Evolutionary conservation across 2,888 invertebrate species (phyloP).

Genomic region (Brachyopa scutellaris): DNA sequence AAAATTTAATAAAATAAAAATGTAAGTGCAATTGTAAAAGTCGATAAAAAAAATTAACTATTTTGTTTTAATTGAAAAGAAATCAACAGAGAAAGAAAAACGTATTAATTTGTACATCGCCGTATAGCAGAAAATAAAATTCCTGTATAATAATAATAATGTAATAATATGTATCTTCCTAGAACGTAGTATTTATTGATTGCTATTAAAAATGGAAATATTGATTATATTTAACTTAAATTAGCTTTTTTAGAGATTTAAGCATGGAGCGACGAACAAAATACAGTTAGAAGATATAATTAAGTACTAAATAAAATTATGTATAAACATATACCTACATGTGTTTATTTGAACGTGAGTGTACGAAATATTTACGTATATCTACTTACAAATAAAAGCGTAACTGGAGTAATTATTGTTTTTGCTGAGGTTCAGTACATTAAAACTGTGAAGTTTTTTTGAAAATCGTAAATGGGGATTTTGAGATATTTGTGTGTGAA

Average conservation of each 20-base stretch:
- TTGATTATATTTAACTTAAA: constrained; percentile 57
- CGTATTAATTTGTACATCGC: constrained; percentile 12
- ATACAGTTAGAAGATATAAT: constrained; percentile 18
- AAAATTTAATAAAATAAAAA: background rate
- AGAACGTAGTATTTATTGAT: constrained; percentile 70
- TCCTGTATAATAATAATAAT: constrained; percentile 59
- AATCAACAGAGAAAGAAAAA: background rate
- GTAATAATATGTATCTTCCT: constrained; percentile 58
- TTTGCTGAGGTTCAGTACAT: no score
- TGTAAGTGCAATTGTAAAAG: constrained; percentile 63
- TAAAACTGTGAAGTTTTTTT: no score
- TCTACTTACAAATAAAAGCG: constrained; percentile 31
- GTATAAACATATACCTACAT: no score
- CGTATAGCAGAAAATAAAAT: constrained; percentile 22
- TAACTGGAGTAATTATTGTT: constrained; percentile 10
- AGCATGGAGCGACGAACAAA: constrained; percentile 29
- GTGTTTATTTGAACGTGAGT: constrained; percentile 16
- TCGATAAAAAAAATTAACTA: constrained; percentile 53
- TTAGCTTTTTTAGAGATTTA: constrained; percentile 40
- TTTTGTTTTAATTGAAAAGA: constrained; percentile 64
- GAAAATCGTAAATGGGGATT: no score
- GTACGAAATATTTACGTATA: constrained; percentile 17
- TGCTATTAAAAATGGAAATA: constrained; percentile 54
- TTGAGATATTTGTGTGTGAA: no score
- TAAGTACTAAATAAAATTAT: constrained; percentile 20